Evolutionary conservation across 64 coral and sea anemone genomes (phyloP).

Genomic region (Astreopora myriophthalma): DNA sequence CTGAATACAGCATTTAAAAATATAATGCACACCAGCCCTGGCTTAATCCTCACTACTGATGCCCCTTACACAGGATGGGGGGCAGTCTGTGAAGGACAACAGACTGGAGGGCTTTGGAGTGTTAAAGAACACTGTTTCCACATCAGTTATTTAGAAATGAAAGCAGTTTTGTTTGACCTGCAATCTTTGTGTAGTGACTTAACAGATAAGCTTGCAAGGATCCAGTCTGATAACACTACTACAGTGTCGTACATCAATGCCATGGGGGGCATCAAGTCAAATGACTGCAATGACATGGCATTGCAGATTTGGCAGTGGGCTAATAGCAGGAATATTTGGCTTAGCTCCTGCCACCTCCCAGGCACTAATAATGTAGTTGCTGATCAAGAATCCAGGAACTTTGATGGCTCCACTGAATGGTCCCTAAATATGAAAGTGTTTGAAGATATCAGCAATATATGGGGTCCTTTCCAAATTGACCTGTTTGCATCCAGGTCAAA

Average conservation of each 20-base stretch:
- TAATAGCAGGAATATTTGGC: not conserved
- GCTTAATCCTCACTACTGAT: constrained; percentile 7
- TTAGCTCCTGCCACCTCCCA: constrained; percentile 11
- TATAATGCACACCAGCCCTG: not conserved
- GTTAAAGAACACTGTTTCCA: not conserved
- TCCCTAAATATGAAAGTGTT: not conserved
- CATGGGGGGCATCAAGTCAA: constrained; percentile 34
- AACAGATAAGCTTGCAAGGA: constrained; percentile 5
- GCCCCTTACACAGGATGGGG: constrained; percentile 31
- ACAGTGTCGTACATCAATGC: constrained; percentile 42
- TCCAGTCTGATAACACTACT: constrained; percentile 31
- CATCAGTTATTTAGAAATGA: not conserved
- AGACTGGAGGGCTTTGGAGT: not conserved
- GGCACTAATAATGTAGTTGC: not conserved
- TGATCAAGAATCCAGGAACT: not conserved
- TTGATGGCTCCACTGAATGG: not conserved
- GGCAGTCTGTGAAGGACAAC: not conserved
- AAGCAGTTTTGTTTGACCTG: not conserved
- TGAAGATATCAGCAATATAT: not conserved
- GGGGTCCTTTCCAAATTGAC: not conserved
- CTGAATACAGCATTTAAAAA: not conserved
- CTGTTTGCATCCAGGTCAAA: not conserved
- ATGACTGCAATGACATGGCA: not conserved
- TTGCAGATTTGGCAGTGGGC: constrained; percentile 14
- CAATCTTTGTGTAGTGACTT: constrained; percentile 5